phyloP scores from a whole-genome alignment of 2,113 vertebrate species.

The Ranitomeya variabilis region DNA sequence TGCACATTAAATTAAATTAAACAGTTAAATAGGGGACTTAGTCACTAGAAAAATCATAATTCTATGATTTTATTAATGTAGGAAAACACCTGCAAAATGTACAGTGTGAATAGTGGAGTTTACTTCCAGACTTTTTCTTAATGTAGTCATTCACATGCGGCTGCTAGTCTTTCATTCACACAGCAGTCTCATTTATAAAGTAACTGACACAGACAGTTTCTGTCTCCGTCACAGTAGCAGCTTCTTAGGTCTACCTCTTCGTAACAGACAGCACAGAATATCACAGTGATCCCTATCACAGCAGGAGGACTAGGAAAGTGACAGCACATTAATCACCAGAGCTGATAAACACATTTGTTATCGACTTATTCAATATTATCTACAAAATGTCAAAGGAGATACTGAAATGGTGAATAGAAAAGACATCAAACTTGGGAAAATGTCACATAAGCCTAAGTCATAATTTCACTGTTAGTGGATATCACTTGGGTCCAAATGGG shows the following conservation, averaged over 20 bases:
- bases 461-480: not conserved
- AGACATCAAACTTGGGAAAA: not conserved
- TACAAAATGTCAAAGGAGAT: not conserved
- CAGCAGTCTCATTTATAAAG: slow-evolving; percentile 10
- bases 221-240: not conserved
- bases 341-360: not conserved
- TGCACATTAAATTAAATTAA: no score
- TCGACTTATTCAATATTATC: not conserved
- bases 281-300: not conserved
- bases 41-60: no score
- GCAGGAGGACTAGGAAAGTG: not conserved
- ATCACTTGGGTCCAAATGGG: not conserved
- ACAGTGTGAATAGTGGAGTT: not conserved
- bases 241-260: not conserved
- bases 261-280: not conserved
- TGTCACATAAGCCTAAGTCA: not conserved
- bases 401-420: not conserved
- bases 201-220: slow-evolving; percentile 9
- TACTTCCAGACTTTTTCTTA: not conserved
- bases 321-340: slow-evolving; percentile 22
- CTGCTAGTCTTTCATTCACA: slow-evolving; percentile 17
- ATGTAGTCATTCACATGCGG: slow-evolving; percentile 16
- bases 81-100: not conserved
- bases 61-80: no score
- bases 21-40: no score